Conservation (phyloP, 2,888 invertebrate species). For the Heliconius ethilla region DNA sequence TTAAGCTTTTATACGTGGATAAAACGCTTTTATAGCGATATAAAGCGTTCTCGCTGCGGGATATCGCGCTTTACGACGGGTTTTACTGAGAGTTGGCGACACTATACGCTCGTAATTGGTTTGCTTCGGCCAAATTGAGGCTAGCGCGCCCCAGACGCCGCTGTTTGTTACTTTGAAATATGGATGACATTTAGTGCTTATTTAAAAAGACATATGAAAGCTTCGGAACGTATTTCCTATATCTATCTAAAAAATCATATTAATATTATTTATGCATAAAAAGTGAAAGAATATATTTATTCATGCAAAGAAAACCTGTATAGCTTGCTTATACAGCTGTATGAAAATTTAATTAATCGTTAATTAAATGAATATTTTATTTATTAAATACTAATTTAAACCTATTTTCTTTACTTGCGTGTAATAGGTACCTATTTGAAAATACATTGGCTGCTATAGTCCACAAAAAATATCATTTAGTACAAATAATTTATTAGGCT, state of each 20-base stretch:
- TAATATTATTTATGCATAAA: not conserved
- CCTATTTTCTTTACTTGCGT: too few relatives aligned
- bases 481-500: too few relatives aligned
- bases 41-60: slow-evolving; percentile 80
- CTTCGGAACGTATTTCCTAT: not conserved
- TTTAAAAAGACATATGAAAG: slow-evolving; percentile 32
- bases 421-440: too few relatives aligned
- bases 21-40: slow-evolving; percentile 81
- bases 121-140: slow-evolving; percentile 67
- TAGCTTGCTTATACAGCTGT: too few relatives aligned
- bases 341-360: too few relatives aligned
- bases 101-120: slow-evolving; percentile 72
- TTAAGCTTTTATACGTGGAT: slow-evolving; percentile 82
- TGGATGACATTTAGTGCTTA: slow-evolving; percentile 37
- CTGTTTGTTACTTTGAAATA: slow-evolving; percentile 38
- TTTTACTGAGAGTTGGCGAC: slow-evolving; percentile 79
- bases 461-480: too few relatives aligned
- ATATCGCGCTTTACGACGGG: slow-evolving; percentile 78
- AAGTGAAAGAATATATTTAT: not conserved
- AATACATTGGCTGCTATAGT: too few relatives aligned
- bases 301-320: not conserved
- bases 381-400: too few relatives aligned
- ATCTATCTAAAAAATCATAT: not conserved
- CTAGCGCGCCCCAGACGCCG: slow-evolving; percentile 52
- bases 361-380: too few relatives aligned